Conservation (phyloP, 2,888 invertebrate species). For the Hydrotaea diabolus region DNA sequence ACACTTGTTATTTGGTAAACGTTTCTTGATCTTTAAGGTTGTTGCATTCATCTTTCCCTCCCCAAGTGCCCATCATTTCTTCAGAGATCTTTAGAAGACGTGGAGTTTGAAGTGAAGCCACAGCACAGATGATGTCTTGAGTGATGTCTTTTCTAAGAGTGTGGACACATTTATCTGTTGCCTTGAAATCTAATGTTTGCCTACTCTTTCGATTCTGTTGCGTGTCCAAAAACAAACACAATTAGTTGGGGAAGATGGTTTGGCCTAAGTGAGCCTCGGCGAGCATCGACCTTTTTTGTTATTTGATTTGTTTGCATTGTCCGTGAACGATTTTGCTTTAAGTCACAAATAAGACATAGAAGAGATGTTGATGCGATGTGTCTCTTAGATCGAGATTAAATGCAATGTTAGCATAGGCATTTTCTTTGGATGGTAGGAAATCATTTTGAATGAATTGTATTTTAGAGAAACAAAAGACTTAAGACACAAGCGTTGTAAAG, state of each 20-base stretch:
- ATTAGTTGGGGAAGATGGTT: slow-evolving; percentile 62
- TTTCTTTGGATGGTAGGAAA: no score
- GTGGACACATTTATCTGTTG: slow-evolving; percentile 68
- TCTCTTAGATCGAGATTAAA: no score
- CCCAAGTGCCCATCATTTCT: neutral
- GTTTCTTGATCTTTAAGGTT: neutral
- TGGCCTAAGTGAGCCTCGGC: slow-evolving; percentile 24
- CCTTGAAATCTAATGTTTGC: slow-evolving; percentile 69
- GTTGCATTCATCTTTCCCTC: neutral
- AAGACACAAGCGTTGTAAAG: slow-evolving; percentile 24
- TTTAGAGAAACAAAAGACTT: slow-evolving; percentile 3
- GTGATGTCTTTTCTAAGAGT: slow-evolving; percentile 65
- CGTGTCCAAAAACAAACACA: slow-evolving; percentile 63
- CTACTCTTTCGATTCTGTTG: slow-evolving; percentile 58
- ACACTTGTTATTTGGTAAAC: neutral
- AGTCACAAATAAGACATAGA: neutral
- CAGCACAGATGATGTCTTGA: slow-evolving; percentile 58
- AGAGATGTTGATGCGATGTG: no score
- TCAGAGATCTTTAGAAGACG: neutral
- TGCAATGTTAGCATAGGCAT: neutral
- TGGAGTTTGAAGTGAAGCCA: neutral
- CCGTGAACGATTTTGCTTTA: slow-evolving; percentile 38
- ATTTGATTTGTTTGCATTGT: slow-evolving; percentile 63
- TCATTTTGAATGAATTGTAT: neutral
- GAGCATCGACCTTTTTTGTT: neutral